Conservation (phyloP, 2,888 invertebrate species). For the Noctuana brunneofusca region DNA sequence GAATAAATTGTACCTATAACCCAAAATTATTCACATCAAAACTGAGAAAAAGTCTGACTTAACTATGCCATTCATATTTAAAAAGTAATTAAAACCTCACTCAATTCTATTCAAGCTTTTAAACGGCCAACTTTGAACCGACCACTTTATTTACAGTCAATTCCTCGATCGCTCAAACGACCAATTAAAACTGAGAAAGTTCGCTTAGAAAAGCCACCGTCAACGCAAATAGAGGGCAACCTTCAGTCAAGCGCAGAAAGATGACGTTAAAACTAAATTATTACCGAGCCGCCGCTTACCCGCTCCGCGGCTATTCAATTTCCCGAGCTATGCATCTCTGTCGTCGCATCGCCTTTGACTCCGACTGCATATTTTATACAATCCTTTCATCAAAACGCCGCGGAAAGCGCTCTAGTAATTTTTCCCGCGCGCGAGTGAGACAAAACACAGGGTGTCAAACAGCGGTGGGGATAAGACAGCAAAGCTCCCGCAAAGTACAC, state of each 20-base stretch:
- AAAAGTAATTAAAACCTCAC: conserved; percentile 19
- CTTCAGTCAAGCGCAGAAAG: conserved; percentile 36
- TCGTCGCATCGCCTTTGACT: conserved; percentile 70
- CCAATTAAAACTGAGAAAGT: conserved; percentile 35
- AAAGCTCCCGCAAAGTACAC: conserved; percentile 83
- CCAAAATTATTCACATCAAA: background rate
- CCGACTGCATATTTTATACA: conserved; percentile 76
- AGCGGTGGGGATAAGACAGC: conserved; percentile 83
- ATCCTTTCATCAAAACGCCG: conserved; percentile 80
- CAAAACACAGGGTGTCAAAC: conserved; percentile 80
- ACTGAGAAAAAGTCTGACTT: background rate
- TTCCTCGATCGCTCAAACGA: conserved; percentile 41
- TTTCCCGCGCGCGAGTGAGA: conserved; percentile 73
- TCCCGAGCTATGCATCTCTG: conserved; percentile 74
- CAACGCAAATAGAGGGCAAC: conserved; percentile 37
- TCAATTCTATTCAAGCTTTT: background rate
- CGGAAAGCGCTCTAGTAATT: conserved; percentile 72
- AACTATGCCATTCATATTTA: background rate
- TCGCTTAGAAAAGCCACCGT: conserved; percentile 38
- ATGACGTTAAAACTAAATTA: conserved; percentile 71
- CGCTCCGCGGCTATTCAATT: conserved; percentile 69
- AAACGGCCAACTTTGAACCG: conserved; percentile 12
- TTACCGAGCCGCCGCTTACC: conserved; percentile 63
- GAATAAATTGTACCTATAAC: too few relatives aligned
- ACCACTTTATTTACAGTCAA: conserved; percentile 44